Conservation (phyloP, 2,888 invertebrate genomes). For the Dryobotodes eremita region DNA sequence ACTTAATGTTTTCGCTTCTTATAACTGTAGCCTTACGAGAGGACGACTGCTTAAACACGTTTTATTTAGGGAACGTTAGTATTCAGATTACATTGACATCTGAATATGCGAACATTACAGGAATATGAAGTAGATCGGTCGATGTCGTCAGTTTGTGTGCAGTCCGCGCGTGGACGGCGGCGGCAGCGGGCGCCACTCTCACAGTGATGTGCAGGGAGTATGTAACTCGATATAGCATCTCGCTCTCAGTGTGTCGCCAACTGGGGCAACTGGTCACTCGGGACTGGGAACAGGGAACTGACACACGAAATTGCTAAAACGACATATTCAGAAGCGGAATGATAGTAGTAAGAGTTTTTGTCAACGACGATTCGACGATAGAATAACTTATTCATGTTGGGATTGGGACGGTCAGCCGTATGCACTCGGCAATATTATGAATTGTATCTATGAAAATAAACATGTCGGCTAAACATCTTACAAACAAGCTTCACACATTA, state of each 20-base stretch:
- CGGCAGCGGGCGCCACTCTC: not conserved
- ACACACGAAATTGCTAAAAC: not conserved
- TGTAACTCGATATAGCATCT: not conserved
- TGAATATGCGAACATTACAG: conserved; percentile 7
- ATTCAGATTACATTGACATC: conserved; percentile 24
- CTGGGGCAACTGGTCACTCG: not conserved
- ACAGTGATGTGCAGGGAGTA: not conserved
- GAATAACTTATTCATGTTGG: conserved; percentile 31
- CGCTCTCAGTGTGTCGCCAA: not conserved
- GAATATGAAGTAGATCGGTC: conserved; percentile 11
- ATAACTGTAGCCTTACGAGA: not conserved
- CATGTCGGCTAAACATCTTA: conserved; percentile 4
- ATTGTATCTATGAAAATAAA: not conserved
- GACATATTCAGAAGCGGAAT: conserved; percentile 9
- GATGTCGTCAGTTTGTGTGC: conserved; percentile 30
- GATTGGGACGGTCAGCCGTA: not conserved
- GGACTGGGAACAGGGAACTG: not conserved
- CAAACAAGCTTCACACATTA: not conserved
- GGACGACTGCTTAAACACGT: not conserved
- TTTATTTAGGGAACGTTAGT: conserved; percentile 1
- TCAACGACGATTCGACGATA: conserved; percentile 6
- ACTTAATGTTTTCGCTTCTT: not conserved
- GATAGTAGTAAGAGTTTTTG: conserved; percentile 10
- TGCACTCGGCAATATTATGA: not conserved
- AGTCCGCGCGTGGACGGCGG: not conserved